phyloP scores from a whole-genome alignment of 2,113 vertebrate species.

The Rhodinocichla rosea region DNA sequence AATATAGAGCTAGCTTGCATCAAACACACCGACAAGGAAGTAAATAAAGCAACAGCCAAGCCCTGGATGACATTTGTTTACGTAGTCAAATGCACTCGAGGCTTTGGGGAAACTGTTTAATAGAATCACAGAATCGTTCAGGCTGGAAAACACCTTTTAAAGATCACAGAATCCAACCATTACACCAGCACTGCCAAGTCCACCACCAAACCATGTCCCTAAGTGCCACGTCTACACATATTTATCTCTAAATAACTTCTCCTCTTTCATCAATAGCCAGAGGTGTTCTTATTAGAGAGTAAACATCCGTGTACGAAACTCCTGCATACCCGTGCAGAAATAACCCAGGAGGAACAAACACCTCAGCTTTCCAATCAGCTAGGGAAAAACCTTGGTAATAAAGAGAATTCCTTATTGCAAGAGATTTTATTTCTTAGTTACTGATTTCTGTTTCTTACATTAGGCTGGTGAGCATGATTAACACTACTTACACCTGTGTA shows the following conservation, averaged over 20 bases:
- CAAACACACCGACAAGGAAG: not conserved
- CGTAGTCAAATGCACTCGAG: not conserved
- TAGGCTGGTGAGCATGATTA: not conserved
- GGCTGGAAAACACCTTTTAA: not conserved
- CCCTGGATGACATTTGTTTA: not conserved
- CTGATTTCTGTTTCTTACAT: not conserved
- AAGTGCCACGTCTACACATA: not conserved
- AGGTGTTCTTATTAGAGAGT: not conserved
- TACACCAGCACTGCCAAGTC: not conserved
- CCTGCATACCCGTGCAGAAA: not conserved
- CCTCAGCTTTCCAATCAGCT: not conserved
- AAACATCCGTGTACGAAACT: not conserved
- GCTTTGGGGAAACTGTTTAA: not conserved
- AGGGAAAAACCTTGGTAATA: not conserved
- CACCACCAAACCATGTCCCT: not conserved
- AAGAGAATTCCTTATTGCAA: not conserved
- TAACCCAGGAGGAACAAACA: not conserved
- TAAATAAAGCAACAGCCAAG: conserved; percentile 1
- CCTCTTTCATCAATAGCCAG: not conserved
- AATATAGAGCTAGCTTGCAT: not conserved
- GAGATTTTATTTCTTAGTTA: not conserved
- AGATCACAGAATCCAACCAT: not conserved
- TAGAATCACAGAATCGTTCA: not conserved
- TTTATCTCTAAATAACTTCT: not conserved
- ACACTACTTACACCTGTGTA: not conserved